Conservation (phyloP, 2,113 vertebrate genomes). For the Romanogobio albipinnatus region DNA sequence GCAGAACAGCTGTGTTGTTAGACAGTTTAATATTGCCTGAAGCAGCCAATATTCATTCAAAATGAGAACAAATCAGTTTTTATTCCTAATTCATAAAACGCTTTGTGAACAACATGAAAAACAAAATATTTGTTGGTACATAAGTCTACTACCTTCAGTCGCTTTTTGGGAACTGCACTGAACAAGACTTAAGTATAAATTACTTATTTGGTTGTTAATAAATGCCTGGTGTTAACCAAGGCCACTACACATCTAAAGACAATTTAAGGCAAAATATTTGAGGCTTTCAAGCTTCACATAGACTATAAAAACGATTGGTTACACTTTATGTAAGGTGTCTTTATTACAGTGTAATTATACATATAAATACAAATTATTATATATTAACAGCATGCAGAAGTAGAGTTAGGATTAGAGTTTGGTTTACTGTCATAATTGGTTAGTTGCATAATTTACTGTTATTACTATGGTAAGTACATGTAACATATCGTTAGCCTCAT, state of each 20-base stretch:
- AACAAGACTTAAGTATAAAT: neutral
- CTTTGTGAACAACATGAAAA: conserved; percentile 5
- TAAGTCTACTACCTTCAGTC: neutral
- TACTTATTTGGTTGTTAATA: neutral
- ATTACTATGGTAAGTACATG: too few relatives aligned
- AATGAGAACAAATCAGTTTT: neutral
- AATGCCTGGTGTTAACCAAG: neutral
- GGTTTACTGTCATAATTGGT: too few relatives aligned
- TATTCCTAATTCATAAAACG: neutral
- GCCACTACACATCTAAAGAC: neutral
- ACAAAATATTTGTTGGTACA: neutral
- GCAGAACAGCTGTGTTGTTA: conserved; percentile 17
- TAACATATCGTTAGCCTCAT: too few relatives aligned
- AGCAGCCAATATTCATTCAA: neutral
- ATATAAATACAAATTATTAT: too few relatives aligned
- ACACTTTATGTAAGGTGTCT: too few relatives aligned
- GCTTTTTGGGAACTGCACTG: neutral
- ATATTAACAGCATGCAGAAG: too few relatives aligned
- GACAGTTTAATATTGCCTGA: conserved; percentile 24
- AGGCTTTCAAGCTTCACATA: neutral
- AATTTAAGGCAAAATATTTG: neutral
- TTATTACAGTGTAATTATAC: too few relatives aligned
- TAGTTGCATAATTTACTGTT: too few relatives aligned
- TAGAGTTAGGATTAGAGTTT: too few relatives aligned
- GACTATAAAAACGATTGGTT: too few relatives aligned